Percentiles rank a stretch among this genome's conserved stretches.
Evolutionary conservation across 2,113 vertebrate species (phyloP).

Genomic region (Alosa alosa): DNA sequence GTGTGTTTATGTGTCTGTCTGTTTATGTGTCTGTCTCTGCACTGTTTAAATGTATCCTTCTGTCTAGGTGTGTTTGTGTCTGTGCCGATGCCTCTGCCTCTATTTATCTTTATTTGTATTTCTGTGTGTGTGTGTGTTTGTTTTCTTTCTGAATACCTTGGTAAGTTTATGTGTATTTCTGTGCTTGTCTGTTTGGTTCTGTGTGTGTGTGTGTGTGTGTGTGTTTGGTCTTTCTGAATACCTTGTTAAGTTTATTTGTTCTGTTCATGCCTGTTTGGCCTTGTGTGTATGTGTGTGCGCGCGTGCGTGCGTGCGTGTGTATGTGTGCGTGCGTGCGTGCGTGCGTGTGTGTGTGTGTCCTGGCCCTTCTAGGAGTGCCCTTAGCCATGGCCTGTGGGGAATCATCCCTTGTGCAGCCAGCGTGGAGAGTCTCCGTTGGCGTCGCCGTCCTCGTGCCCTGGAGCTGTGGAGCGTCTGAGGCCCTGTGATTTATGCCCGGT

Average conservation of each 20-base stretch:
- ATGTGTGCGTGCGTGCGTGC: too few species aligned
- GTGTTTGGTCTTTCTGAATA: neutral
- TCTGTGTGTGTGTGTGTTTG: neutral
- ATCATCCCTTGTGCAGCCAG: too few species aligned
- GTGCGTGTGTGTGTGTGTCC: too few species aligned
- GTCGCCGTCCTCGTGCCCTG: neutral
- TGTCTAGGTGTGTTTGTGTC: neutral
- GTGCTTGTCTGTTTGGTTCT: neutral
- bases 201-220: neutral
- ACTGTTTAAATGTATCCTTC: neutral
- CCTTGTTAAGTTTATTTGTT: too few species aligned
- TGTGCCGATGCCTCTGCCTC: neutral
- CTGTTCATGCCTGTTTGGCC: too few species aligned
- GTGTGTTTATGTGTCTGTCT: neutral
- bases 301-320: too few species aligned
- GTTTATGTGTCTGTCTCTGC: neutral
- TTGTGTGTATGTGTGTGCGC: too few species aligned
- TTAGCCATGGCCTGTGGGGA: too few species aligned
- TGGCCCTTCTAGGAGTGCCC: too few species aligned
- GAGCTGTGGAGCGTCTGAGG: neutral
- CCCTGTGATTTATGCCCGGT: neutral
- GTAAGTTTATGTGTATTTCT: too few species aligned
- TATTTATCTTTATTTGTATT: neutral
- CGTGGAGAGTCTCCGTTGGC: too few species aligned
- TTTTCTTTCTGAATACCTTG: neutral